Conservation (phyloP, 1,140 invertebrate genomes). For the Drosophila bifasciata region DNA sequence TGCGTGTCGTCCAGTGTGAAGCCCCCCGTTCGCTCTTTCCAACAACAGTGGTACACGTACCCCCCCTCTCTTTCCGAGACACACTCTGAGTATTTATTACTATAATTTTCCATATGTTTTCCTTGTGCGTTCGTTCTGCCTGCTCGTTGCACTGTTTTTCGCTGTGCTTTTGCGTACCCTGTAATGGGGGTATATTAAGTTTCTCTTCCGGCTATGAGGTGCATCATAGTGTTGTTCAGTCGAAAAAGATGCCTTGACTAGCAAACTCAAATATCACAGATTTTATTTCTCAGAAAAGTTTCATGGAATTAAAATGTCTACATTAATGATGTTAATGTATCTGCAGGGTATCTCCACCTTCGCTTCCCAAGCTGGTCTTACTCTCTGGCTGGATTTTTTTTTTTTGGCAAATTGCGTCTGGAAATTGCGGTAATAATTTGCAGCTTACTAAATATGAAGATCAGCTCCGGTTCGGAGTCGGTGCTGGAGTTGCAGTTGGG, state of each 20-base stretch:
- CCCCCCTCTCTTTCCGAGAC: slow-evolving; percentile 1
- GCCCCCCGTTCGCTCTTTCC: not conserved
- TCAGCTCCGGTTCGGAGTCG: slow-evolving; percentile 46
- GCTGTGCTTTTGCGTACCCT: not conserved
- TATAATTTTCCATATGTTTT: slow-evolving; percentile 83
- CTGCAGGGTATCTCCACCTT: too few species aligned
- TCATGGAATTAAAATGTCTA: too few species aligned
- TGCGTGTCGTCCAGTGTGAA: slow-evolving; percentile 48
- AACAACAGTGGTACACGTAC: slow-evolving; percentile 9
- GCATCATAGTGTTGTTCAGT: too few species aligned
- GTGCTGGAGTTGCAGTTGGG: not conserved
- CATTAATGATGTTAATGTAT: too few species aligned
- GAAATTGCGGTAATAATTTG: slow-evolving; percentile 80
- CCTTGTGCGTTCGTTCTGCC: slow-evolving; percentile 74
- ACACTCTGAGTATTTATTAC: slow-evolving; percentile 74
- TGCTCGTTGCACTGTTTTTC: slow-evolving; percentile 51
- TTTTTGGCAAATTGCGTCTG: slow-evolving; percentile 80
- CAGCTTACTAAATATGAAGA: slow-evolving; percentile 81
- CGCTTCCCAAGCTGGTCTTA: too few species aligned
- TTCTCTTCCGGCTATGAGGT: too few species aligned
- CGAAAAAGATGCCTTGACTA: too few species aligned
- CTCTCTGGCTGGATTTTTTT: slow-evolving; percentile 18
- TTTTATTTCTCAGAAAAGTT: too few species aligned
- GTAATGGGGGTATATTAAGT: not conserved
- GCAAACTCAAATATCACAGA: too few species aligned